A percentile compares a stretch with the other conserved stretches of the same genome.
These are phyloP conservation scores for Oreamnos americanus DNA, from an alignment of 2,113 vertebrate genomes.

Conservation along the genomic window DNA sequence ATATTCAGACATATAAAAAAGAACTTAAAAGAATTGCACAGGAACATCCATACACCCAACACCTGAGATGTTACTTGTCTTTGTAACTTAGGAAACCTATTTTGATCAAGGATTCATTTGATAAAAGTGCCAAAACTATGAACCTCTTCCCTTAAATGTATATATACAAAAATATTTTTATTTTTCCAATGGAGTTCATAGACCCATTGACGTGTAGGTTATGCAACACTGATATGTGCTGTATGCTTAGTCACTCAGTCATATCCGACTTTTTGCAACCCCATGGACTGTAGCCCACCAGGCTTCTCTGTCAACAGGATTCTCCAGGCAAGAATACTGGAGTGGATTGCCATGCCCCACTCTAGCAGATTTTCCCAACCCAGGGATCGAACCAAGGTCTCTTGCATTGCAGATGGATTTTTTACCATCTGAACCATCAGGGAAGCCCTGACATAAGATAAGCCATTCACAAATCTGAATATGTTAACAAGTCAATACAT, in stretches of 20 bases:
- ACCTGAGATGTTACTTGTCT: neutral
- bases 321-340: neutral
- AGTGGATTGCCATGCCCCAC: neutral
- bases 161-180: neutral
- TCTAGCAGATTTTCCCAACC: neutral
- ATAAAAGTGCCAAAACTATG: neutral
- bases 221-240: neutral
- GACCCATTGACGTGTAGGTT: neutral
- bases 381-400: neutral
- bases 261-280: rapidly evolving
- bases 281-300: neutral
- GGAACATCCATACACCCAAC: neutral
- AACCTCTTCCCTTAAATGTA: neutral
- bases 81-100: neutral
- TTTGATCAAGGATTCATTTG: neutral
- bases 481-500: neutral
- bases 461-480: neutral
- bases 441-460: neutral
- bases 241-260: neutral
- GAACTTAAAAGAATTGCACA: neutral
- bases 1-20: neutral
- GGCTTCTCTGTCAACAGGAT: neutral
- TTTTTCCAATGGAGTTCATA: neutral
- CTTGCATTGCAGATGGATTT: rapidly evolving
- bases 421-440: neutral